phyloP scores from a whole-genome alignment of 1,140 invertebrate species.

The Pogonognathellus flavescens region DNA sequence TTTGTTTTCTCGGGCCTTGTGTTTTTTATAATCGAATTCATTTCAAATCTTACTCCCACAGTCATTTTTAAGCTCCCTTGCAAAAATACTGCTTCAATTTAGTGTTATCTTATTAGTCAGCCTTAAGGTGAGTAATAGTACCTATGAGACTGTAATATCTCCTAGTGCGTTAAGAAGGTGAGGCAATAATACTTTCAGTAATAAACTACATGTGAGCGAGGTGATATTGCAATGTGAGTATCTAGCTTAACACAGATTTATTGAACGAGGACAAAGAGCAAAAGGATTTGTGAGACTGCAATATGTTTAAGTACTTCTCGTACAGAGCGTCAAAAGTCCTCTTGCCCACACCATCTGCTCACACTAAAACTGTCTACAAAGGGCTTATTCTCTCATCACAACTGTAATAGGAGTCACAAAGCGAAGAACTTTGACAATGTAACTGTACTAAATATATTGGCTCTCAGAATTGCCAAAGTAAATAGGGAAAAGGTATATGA shows the following conservation, averaged over 20 bases:
- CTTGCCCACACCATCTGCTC: not conserved
- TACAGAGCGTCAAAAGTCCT: not conserved
- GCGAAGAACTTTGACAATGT: not conserved
- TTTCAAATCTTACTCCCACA: too few species aligned
- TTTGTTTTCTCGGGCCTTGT: too few species aligned
- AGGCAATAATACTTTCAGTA: not conserved
- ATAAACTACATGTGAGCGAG: not conserved
- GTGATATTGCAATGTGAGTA: not conserved
- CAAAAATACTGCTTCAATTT: too few species aligned
- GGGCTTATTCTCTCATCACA: slow-evolving; percentile 22
- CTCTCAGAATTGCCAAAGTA: not conserved
- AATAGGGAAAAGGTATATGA: not conserved
- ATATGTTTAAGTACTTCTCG: slow-evolving; percentile 7
- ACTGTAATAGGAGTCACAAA: not conserved
- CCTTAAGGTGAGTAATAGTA: too few species aligned
- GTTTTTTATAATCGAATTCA: too few species aligned
- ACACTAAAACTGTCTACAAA: not conserved
- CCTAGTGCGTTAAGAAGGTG: too few species aligned
- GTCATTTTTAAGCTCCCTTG: too few species aligned
- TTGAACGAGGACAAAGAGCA: not conserved
- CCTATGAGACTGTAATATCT: too few species aligned
- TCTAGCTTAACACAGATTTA: not conserved
- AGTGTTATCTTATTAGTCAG: too few species aligned
- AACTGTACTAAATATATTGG: not conserved
- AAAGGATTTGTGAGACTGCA: slow-evolving; percentile 4